These are phyloP conservation scores for Regulus satrapa DNA, from an alignment of 2,113 vertebrate genomes.

Conservation along the genomic window DNA sequence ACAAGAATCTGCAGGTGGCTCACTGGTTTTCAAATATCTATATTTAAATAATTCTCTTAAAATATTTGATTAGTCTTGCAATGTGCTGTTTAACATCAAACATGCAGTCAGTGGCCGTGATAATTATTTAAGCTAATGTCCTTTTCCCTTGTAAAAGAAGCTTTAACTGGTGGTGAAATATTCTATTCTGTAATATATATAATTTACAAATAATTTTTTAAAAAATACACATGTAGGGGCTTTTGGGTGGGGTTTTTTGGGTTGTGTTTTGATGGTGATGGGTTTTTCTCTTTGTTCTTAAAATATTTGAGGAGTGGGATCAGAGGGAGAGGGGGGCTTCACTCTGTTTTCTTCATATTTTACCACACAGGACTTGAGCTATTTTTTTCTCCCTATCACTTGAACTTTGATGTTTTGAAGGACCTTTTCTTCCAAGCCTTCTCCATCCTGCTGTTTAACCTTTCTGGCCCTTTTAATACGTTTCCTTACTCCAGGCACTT, in stretches of 20 bases:
- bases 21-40: not conserved
- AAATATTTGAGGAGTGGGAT: not conserved
- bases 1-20: not conserved
- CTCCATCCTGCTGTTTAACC: not conserved
- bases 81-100: not conserved
- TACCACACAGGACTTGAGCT: not conserved
- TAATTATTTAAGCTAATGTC: not conserved
- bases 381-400: not conserved
- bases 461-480: not conserved
- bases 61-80: not conserved
- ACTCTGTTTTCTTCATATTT: not conserved
- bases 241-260: not conserved
- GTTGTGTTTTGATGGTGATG: not conserved
- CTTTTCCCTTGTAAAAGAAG: not conserved
- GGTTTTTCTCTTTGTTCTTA: not conserved
- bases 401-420: not conserved
- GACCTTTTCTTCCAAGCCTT: not conserved
- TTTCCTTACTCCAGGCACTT: not conserved
- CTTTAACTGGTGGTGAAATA: not conserved
- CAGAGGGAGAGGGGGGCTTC: not conserved
- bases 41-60: not conserved
- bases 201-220: not conserved
- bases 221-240: accelerated
- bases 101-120: not conserved
- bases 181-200: not conserved